Evolutionary conservation across 2,797 vertebrate species (phyloP), one percentile per base, ranked within the genome.

Genomic region (Allobates femoralis): DNA sequence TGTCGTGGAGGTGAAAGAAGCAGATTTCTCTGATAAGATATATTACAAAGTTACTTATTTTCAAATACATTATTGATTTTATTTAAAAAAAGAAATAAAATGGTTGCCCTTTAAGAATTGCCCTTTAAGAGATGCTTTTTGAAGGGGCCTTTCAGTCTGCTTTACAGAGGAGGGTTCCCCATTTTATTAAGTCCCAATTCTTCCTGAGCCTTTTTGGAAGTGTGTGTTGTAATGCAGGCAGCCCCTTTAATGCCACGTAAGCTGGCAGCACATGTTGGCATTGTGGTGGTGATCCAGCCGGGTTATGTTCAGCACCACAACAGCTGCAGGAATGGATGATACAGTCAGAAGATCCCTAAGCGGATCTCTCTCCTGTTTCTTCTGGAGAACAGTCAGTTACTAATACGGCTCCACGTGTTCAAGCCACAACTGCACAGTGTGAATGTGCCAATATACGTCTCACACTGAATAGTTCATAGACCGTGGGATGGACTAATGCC

Each of bases 401-500:
- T 34, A 26, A 55, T 30, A 51, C 3, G 2, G 75, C 53, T 56
- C 30, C 51, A 19, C 46, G 21, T 77, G 73, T 67, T 71, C 30
- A 18, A 71, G 66, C 50, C 77, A 78, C 53, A 55, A 11, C 32
- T 50, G 21, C 51, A 58, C 53, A 18, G 76, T 34, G 50, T 50
- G 18, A 62, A 46, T 55, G 77, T 80, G 78, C 78, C 67, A 64
- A n/a, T 23, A 37, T 26, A 5, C 23, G 5, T 66, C 14, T 79
- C n/a, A 79, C 79, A 26, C 34, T 67, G 51, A 32, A 62, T 81
- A 81, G 71, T 80, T 86, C 50, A 41, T n/a, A 55, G 37, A 64
- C 53, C 15, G 21, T 53, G 28, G 67, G 75, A 32, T 50, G 77
- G 34, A 73, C 53, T 51, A 30, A 41, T 19, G 41, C 34, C 14